Evolutionary conservation across 2,888 invertebrate genomes (phyloP), one percentile per base, ranked within the genome.

Genomic region (Rosalia funebris): DNA sequence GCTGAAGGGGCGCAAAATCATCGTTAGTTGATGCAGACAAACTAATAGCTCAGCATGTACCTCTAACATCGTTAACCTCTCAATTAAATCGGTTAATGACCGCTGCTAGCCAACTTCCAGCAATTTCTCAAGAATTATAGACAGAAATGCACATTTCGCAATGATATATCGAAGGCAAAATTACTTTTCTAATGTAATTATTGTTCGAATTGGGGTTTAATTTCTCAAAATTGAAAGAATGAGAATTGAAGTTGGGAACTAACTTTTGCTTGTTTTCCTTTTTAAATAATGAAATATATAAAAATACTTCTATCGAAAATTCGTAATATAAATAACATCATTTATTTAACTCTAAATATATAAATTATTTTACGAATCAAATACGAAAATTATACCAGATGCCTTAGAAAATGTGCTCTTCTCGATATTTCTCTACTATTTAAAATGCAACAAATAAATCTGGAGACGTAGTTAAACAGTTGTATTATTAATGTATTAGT

Each of bases 71-170:
- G 62, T 67, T 65, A 64, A 62, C 62, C 62, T 61, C 61, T 62
- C 66, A 63, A 66, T 66, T 66, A 66, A 50, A 56, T 37, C 37
- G 57, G 61, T 57, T 63, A 66, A 66, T 63, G 62, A 66, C 66
- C 66, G 60, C 39, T 46, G 48, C 44, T 62, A 53, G 60, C 52
- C 46, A 56, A 65, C 65, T 65, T 60, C 55, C 56, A 45, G 62
- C 46, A 60, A 62, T 65, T 65, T 62, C 62, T 65, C 60, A 58
- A 62, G 65, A 65, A 56, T 56, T 60, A 56, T 57, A 60, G 65
- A 58, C 60, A 56, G 53, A 53, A 37, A 62, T 47, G 52, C 50
- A 57, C 52, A 37, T 57, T 53, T 9, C 25, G 19, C 39, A 32
- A 41, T 62, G 62, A 65, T 47, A 57, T 65, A 65, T 62, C 32